Evolutionary conservation across 2,113 vertebrate species (phyloP).

Genomic region (Hippocampus comes): DNA sequence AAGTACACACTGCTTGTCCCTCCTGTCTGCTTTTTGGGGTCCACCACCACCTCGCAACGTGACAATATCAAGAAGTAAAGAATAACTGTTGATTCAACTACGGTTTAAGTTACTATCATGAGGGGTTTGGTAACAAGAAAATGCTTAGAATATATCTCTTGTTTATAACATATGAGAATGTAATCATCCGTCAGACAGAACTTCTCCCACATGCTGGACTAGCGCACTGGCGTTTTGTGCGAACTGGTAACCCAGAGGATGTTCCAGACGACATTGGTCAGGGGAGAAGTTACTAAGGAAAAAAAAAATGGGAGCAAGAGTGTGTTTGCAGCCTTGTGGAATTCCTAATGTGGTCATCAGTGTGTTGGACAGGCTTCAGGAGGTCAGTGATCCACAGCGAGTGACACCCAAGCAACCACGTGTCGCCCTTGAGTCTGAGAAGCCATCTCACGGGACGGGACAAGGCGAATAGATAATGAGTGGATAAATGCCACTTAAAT

Average conservation of each 20-base stretch:
- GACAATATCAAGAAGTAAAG: too few relatives aligned
- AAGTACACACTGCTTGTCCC: too few relatives aligned
- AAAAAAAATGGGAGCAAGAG: not conserved
- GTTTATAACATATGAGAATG: too few relatives aligned
- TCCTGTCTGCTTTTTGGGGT: too few relatives aligned
- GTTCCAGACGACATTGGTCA: not conserved
- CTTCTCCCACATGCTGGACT: not conserved
- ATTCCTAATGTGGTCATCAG: not conserved
- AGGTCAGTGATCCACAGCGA: constrained; percentile 1
- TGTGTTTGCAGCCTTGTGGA: not conserved
- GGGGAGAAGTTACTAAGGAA: not conserved
- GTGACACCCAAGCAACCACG: not conserved
- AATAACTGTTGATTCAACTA: too few relatives aligned
- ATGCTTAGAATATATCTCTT: too few relatives aligned
- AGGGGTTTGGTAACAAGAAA: too few relatives aligned
- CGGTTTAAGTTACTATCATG: too few relatives aligned
- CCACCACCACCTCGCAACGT: too few relatives aligned
- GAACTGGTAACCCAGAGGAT: not conserved
- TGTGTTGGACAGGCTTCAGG: not conserved
- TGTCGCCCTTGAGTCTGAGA: not conserved
- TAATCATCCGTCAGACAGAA: too few relatives aligned
- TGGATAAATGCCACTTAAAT: not conserved
- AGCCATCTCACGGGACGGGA: not conserved
- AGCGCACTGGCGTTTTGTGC: not conserved
- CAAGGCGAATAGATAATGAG: not conserved